A percentile compares a stretch with the other conserved stretches of the same genome.
Conservation (phyloP, 2,888 invertebrate species). For the Diploptera punctata region DNA sequence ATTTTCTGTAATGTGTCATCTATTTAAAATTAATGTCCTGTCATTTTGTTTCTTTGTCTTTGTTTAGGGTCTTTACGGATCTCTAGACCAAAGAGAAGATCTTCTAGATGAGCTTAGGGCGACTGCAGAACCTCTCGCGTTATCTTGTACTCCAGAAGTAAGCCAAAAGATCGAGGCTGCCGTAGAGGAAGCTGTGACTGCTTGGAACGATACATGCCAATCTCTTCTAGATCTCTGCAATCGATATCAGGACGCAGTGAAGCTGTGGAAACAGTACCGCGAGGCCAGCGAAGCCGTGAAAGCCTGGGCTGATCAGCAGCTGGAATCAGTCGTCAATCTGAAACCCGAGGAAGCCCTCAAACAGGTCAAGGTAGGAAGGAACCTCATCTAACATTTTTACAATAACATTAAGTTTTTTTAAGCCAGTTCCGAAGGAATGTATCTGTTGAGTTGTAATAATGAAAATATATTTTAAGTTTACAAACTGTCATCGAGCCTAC, state of each 20-base stretch:
- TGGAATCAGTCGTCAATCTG: constrained; percentile 66
- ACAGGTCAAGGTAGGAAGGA: constrained; percentile 69
- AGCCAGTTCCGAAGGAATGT: no score
- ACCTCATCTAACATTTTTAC: no score
- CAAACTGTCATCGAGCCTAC: no score
- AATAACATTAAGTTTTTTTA: no score
- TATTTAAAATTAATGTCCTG: no score
- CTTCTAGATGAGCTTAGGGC: constrained; percentile 73
- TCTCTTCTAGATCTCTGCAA: constrained; percentile 78
- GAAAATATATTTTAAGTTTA: no score
- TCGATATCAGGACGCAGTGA: constrained; percentile 81
- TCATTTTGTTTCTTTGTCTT: neutral
- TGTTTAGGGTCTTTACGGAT: constrained; percentile 75
- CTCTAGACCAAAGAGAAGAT: constrained; percentile 75
- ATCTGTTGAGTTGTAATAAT: no score
- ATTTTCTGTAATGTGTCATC: no score
- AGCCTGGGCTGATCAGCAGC: constrained; percentile 77
- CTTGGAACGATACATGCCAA: constrained; percentile 81
- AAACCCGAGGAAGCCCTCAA: constrained; percentile 74
- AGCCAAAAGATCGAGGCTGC: constrained; percentile 75
- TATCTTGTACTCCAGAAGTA: constrained; percentile 72
- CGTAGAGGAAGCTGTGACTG: constrained; percentile 78
- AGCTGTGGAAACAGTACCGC: constrained; percentile 80
- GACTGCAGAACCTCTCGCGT: constrained; percentile 75
- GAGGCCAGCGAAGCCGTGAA: constrained; percentile 79